These are phyloP conservation scores for Patiria pectinifera DNA, from an alignment of 53 echinoderm and acorn worm genomes.

Conservation along the genomic window DNA sequence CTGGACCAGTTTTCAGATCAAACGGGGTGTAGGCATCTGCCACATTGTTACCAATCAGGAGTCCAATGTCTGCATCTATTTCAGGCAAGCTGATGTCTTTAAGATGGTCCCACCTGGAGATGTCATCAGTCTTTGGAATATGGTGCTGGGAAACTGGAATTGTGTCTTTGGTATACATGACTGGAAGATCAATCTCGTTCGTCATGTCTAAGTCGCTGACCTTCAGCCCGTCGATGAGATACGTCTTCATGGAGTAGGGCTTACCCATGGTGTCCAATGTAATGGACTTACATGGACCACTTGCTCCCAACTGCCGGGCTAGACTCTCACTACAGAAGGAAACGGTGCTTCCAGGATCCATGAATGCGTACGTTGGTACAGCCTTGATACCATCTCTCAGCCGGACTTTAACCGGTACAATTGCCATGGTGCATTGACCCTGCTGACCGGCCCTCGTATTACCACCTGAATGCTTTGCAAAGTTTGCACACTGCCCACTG, in stretches of 20 bases:
- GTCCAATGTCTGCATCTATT: constrained; percentile 63
- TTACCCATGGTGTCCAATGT: constrained; percentile 59
- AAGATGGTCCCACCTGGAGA: constrained; percentile 55
- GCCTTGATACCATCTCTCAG: constrained; percentile 34
- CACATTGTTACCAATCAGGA: constrained; percentile 68
- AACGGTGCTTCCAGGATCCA: constrained; percentile 62
- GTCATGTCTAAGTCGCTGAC: constrained; percentile 52
- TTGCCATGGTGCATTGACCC: constrained; percentile 64
- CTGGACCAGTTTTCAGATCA: constrained; percentile 55
- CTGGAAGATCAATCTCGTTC: constrained; percentile 43
- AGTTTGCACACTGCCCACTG: too few species aligned
- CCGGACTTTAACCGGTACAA: constrained; percentile 55
- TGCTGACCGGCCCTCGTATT: too few species aligned
- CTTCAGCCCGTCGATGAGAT: constrained; percentile 30
- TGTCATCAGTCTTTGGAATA: constrained; percentile 60
- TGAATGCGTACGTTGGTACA: constrained; percentile 62
- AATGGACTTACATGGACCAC: constrained; percentile 52
- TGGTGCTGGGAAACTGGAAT: constrained; percentile 63
- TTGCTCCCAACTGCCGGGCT: constrained; percentile 28
- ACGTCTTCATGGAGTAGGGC: constrained; percentile 37
- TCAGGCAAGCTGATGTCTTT: constrained; percentile 15
- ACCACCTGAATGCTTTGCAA: too few species aligned
- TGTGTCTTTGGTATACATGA: constrained; percentile 43
- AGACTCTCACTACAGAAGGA: constrained; percentile 67
- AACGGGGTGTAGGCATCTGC: constrained; percentile 63